Evolutionary conservation across 2,113 vertebrate genomes (phyloP).

Genomic region (Felis chaus): DNA sequence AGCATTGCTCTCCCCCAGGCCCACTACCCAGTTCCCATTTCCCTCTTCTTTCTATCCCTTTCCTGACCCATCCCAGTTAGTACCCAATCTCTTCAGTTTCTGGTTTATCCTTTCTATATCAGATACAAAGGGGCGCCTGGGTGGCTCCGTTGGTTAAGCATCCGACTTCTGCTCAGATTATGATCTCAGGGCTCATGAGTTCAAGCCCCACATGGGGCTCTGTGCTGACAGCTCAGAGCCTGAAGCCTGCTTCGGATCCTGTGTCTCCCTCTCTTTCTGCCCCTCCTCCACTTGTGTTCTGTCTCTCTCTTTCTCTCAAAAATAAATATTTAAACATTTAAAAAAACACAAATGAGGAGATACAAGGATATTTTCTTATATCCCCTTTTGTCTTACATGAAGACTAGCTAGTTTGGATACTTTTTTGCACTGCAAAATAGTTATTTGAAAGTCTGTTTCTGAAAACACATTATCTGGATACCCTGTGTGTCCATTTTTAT

Average conservation of each 20-base stretch:
- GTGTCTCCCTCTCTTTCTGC: too few relatives aligned
- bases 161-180: too few relatives aligned
- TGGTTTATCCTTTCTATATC: background rate
- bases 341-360: background rate
- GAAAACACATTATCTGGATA: background rate
- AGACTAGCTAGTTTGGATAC: background rate
- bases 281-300: too few relatives aligned
- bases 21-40: background rate
- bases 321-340: too few relatives aligned
- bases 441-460: conserved; percentile 13
- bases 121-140: background rate
- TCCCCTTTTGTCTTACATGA: background rate
- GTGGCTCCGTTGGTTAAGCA: too few relatives aligned
- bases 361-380: background rate
- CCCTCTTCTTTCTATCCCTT: background rate
- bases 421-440: background rate
- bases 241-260: too few relatives aligned
- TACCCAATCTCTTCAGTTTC: background rate
- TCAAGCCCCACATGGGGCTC: too few relatives aligned
- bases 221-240: too few relatives aligned
- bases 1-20: background rate
- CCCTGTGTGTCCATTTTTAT: background rate
- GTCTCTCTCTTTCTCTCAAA: too few relatives aligned
- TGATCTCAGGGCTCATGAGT: too few relatives aligned
- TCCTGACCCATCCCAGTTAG: background rate